Evolutionary conservation across 23 tunicate species (phyloP).

Genomic region (Phallusia fumigata): DNA sequence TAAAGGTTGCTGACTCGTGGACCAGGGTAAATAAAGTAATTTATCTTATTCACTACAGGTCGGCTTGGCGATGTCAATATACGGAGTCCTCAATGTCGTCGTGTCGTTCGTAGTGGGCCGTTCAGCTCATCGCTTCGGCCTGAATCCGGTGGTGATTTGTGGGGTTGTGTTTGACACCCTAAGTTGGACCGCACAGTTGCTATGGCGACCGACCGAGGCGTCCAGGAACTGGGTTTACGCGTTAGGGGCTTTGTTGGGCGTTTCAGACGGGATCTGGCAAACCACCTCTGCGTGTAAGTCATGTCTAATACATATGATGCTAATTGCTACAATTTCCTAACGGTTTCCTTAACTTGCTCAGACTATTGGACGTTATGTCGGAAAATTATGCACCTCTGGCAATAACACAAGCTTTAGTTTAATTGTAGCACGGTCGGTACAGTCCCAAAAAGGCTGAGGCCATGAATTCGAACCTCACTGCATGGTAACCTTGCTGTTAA

Average conservation of each 20-base stretch:
- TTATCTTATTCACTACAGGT: neutral
- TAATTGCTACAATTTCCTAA: too few relatives aligned
- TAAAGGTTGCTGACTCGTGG: too few relatives aligned
- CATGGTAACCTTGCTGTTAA: too few relatives aligned
- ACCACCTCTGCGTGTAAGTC: slow-evolving; percentile 19
- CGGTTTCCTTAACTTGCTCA: too few relatives aligned
- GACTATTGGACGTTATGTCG: too few relatives aligned
- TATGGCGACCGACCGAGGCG: slow-evolving; percentile 19
- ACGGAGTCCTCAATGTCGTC: slow-evolving; percentile 26
- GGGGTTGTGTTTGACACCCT: slow-evolving; percentile 9
- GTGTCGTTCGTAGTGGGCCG: slow-evolving; percentile 10
- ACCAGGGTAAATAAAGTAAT: too few relatives aligned
- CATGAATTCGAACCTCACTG: too few relatives aligned
- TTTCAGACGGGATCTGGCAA: slow-evolving; percentile 39
- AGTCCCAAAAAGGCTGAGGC: too few relatives aligned
- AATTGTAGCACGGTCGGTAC: too few relatives aligned
- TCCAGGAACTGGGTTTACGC: slow-evolving; percentile 13
- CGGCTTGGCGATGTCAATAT: slow-evolving; percentile 28
- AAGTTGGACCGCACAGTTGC: slow-evolving; percentile 13
- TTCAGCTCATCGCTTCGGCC: slow-evolving; percentile 7
- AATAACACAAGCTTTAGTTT: too few relatives aligned
- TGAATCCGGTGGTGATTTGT: neutral
- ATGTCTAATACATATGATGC: neutral
- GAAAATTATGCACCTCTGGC: too few relatives aligned
- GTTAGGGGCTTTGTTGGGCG: slow-evolving; percentile 18